A percentile compares a stretch with the other conserved stretches of the same genome.
Evolutionary conservation across 2,797 vertebrate species (phyloP).

Genomic region (Poeciliopsis gracilis): DNA sequence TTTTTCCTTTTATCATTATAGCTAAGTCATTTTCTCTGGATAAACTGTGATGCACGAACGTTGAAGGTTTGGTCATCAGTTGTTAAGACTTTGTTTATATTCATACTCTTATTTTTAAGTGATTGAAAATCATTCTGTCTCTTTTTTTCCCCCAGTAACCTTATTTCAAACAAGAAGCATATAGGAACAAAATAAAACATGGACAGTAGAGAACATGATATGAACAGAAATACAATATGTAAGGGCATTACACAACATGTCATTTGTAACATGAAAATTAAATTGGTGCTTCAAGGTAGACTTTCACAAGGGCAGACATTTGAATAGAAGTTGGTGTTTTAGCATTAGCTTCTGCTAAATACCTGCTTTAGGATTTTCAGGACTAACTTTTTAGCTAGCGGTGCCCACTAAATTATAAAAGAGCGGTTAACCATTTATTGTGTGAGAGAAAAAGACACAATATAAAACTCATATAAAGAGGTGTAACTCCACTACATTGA

Average conservation of each 20-base stretch:
- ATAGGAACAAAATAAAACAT: background rate
- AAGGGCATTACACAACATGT: background rate
- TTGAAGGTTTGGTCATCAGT: background rate
- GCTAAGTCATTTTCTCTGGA: background rate
- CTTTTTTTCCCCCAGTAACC: background rate
- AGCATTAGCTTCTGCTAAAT: no score
- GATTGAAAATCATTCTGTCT: background rate
- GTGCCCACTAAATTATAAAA: background rate
- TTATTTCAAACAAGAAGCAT: background rate
- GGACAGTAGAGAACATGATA: background rate
- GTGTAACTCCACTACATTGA: background rate
- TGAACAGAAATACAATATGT: background rate
- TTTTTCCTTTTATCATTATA: background rate
- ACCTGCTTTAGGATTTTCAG: background rate
- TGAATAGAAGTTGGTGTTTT: no score
- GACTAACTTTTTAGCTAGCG: background rate
- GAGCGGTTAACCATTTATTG: background rate
- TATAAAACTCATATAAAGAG: background rate
- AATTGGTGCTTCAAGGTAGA: background rate
- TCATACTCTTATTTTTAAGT: background rate
- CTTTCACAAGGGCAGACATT: no score
- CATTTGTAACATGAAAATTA: background rate
- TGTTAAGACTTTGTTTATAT: background rate
- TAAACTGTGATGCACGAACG: no score
- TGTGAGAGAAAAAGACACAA: background rate